Base-by-base conservation (phyloP, 2,888 invertebrate genomes). In the Hemaris fuciformis region DNA sequence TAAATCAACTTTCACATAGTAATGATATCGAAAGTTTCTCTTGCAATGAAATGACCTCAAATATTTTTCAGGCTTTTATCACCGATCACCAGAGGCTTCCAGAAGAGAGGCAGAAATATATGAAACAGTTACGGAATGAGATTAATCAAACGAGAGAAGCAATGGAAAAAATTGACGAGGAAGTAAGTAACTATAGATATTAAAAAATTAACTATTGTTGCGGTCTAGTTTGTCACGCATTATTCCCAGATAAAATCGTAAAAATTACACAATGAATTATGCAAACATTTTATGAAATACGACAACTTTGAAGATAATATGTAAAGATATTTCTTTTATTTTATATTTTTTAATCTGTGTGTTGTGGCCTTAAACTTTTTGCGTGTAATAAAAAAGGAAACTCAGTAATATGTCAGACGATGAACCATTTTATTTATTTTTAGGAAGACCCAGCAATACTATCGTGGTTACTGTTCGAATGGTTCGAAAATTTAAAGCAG, bases 401-500 rank as follows among this genome's bases (percentile, higher is more conserved):
- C 10, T 13, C 2, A 34, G 13, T 13, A 3, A 4, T 5, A 4
- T 23, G 7, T 7, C 3, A 7, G 4, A 13, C 3, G 2, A 15
- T n/a, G 6, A 15, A 6, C 15, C 20, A n/a, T 6, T 22, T 3
- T 31, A 10, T 56, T 13, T 31, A 71, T 56, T 60, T 71, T 0
- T 79, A 93, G 93, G 87, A 86, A 57, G 92, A 93, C 60, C 88
- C 96, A 1, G 85, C 89, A 8, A 89, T 96, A 18, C 80, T 97
- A 42, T 88, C 94, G 0, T 93, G 93, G 0, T 82, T 97, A 3
- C 84, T 97, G 41, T 95, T 95, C 83, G 95, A 96, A 69, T 97
- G 97, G 97, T 80, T 97, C 60, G 96, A 97, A 77, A 94, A 94
- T 20, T 85, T 97, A 53, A 95, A 95, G 88, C 92, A 93, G 61